Evolutionary conservation across 2,797 vertebrate species (phyloP).

Genomic region (Varecia variegata): DNA sequence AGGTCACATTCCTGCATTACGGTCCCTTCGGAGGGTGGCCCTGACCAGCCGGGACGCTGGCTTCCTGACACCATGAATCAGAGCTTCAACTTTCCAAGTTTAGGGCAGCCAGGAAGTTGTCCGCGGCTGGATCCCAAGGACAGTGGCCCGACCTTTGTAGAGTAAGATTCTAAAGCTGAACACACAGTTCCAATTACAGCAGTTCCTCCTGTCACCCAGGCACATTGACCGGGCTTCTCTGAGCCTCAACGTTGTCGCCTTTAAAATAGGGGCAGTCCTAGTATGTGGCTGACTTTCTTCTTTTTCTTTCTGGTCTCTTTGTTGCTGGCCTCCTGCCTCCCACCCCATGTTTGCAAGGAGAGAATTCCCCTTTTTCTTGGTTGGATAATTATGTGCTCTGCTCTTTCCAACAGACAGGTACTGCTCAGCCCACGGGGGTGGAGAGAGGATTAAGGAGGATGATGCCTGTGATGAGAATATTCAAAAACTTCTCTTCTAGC

Average conservation of each 20-base stretch:
- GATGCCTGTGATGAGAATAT: not conserved
- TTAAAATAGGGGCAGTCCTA: not conserved
- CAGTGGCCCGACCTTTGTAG: not conserved
- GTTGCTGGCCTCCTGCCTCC: rapidly evolving
- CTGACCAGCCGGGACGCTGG: slow-evolving; percentile 78
- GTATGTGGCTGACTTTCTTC: too few species aligned
- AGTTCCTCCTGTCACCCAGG: not conserved
- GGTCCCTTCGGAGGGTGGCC: slow-evolving; percentile 77
- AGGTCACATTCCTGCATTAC: slow-evolving; percentile 81
- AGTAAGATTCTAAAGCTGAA: not conserved
- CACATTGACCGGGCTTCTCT: not conserved
- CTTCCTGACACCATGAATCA: slow-evolving; percentile 82
- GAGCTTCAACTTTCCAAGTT: slow-evolving; percentile 73
- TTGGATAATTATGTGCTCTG: not conserved
- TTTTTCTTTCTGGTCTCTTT: not conserved
- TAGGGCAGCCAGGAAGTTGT: not conserved
- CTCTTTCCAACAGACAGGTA: not conserved
- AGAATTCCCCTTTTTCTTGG: not conserved
- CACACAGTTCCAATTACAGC: not conserved
- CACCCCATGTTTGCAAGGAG: not conserved
- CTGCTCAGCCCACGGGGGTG: rapidly evolving
- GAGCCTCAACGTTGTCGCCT: not conserved
- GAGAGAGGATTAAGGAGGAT: not conserved
- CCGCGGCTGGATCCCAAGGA: not conserved
- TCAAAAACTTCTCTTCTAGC: not conserved